Evolutionary conservation across 2,888 invertebrate genomes (phyloP).

Genomic region (Hedychridium roseum): DNA sequence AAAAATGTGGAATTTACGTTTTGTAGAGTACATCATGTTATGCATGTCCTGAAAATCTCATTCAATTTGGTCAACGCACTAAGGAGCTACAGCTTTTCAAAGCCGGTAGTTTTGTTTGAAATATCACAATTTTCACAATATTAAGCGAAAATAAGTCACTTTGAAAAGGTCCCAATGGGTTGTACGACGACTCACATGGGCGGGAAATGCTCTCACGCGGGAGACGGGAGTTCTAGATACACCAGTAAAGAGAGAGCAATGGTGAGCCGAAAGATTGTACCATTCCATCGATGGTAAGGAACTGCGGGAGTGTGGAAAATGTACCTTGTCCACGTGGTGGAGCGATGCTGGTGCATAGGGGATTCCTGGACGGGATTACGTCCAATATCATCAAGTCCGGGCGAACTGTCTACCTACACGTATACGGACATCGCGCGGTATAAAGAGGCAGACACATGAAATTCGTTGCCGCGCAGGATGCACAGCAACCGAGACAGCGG

Average conservation of each 20-base stretch:
- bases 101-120: no score
- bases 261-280: conserved; percentile 22
- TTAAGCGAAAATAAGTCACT: no score
- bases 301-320: no score
- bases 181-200: conserved; percentile 2
- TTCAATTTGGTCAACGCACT: no score
- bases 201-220: not conserved
- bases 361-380: conserved; percentile 46
- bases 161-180: conserved; percentile 23
- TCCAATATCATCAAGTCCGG: conserved; percentile 47
- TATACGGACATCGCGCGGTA: conserved; percentile 39
- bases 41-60: no score
- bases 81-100: no score
- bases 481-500: conserved; percentile 45
- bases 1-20: no score
- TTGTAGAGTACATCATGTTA: no score
- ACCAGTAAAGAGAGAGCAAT: not conserved
- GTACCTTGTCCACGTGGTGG: no score
- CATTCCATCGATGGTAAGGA: conserved; percentile 38
- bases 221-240: conserved; percentile 1
- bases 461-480: conserved; percentile 49
- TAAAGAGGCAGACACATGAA: conserved; percentile 1
- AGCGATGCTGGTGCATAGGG: conserved; percentile 15
- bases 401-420: conserved; percentile 47
- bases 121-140: no score